Evolutionary conservation across 64 coral and sea anemone species (phyloP).

Genomic region (Montipora capricornis): DNA sequence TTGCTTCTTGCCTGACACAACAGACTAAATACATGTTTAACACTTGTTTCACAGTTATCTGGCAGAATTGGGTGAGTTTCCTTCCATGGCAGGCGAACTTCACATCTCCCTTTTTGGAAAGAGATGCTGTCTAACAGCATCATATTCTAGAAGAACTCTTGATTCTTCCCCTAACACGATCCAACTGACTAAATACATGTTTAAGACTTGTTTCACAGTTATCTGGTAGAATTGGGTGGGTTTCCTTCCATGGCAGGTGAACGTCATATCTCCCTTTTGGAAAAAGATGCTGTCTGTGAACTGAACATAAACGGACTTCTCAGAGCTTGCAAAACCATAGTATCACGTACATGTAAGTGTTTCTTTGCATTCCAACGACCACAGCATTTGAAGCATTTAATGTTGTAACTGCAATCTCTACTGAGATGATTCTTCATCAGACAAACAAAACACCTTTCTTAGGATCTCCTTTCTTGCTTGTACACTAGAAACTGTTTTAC

Average conservation of each 20-base stretch:
- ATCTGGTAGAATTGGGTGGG: constrained; percentile 36
- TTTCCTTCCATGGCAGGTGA: constrained; percentile 62
- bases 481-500: not conserved
- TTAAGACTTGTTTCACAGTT: constrained; percentile 51
- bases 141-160: too few relatives aligned
- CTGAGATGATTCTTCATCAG: not conserved
- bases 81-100: constrained; percentile 65
- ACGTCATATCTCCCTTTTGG: constrained; percentile 54
- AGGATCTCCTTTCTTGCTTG: not conserved
- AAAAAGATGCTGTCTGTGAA: constrained; percentile 47
- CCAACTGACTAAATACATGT: not conserved
- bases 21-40: constrained; percentile 7
- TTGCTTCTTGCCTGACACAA: constrained; percentile 27
- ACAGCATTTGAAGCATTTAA: not conserved
- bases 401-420: not conserved
- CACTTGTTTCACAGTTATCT: constrained; percentile 54
- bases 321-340: constrained; percentile 19
- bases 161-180: too few relatives aligned
- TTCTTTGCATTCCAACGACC: not conserved
- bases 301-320: constrained; percentile 40
- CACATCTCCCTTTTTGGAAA: constrained; percentile 37
- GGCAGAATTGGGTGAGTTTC: constrained; percentile 43
- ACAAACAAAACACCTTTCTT: not conserved
- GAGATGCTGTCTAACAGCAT: constrained; percentile 14
- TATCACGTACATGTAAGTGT: not conserved